These are phyloP conservation scores for Gastracanthus pulcherrimus DNA, from an alignment of 2,888 invertebrate species.

Conservation along the genomic window DNA sequence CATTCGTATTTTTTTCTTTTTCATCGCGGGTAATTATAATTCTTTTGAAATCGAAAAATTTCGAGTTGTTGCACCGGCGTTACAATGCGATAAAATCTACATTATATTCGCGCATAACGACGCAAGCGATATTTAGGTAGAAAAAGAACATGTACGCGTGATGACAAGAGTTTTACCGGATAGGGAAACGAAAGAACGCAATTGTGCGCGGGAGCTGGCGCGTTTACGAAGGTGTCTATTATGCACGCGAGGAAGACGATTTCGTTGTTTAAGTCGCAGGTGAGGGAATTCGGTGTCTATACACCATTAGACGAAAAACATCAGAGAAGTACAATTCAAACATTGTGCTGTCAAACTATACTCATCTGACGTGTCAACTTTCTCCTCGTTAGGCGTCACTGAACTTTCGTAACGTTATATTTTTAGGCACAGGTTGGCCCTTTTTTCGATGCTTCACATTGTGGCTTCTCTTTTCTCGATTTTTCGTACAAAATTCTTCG, in stretches of 20 bases:
- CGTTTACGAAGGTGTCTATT: too few species aligned
- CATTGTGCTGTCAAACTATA: too few species aligned
- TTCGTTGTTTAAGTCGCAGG: constrained; percentile 36
- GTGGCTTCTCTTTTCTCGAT: background rate
- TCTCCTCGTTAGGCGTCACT: too few species aligned
- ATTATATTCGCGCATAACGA: too few species aligned
- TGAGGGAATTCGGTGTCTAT: background rate
- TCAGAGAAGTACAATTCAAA: too few species aligned
- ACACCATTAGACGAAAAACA: too few species aligned
- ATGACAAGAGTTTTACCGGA: background rate
- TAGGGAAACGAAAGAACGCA: background rate
- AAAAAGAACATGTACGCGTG: background rate
- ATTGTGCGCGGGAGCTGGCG: too few species aligned
- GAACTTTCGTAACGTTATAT: too few species aligned
- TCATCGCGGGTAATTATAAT: background rate
- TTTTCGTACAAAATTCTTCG: background rate
- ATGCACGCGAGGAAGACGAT: constrained; percentile 18
- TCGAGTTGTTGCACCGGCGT: background rate
- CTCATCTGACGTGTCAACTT: too few species aligned
- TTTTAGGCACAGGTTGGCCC: too few species aligned
- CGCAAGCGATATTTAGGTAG: constrained; percentile 21
- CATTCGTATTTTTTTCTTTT: background rate
- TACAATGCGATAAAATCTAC: background rate
- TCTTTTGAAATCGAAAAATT: background rate
- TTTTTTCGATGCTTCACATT: background rate